These are phyloP conservation scores for Vesta saturnalis DNA, from an alignment of 2,888 invertebrate genomes.

Conservation along the genomic window DNA sequence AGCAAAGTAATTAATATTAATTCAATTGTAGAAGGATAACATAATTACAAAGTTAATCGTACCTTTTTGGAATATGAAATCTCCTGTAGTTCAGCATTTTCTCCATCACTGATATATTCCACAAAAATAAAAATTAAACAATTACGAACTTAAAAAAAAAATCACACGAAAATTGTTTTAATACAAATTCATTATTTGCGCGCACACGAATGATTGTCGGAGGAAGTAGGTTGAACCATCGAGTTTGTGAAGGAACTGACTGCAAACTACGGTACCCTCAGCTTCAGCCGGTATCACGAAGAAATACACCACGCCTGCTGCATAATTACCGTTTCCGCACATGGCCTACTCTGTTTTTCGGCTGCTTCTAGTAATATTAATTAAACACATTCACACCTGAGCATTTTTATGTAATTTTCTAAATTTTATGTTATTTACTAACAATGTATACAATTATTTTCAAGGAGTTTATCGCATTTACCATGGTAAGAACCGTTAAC, in stretches of 20 bases:
- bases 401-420: too few relatives aligned
- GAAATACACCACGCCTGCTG: constrained; percentile 52
- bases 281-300: constrained; percentile 49
- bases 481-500: too few relatives aligned
- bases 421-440: too few relatives aligned
- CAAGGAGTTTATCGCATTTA: too few relatives aligned
- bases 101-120: constrained; percentile 30
- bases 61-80: constrained; percentile 41
- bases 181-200: background rate
- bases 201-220: constrained; percentile 13
- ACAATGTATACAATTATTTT: too few relatives aligned
- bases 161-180: background rate
- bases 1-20: too few relatives aligned
- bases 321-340: constrained; percentile 45
- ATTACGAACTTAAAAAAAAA: background rate
- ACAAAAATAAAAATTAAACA: too few relatives aligned
- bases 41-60: too few relatives aligned
- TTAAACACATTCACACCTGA: background rate
- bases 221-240: constrained; percentile 17
- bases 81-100: constrained; percentile 34
- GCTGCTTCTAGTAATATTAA: background rate
- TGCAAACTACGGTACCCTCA: constrained; percentile 40
- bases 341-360: constrained; percentile 41
- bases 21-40: too few relatives aligned
- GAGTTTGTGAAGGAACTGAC: constrained; percentile 47